These are phyloP conservation scores for Thecocarcelia acutangulata DNA, from an alignment of 2,888 invertebrate genomes.

Conservation along the genomic window DNA sequence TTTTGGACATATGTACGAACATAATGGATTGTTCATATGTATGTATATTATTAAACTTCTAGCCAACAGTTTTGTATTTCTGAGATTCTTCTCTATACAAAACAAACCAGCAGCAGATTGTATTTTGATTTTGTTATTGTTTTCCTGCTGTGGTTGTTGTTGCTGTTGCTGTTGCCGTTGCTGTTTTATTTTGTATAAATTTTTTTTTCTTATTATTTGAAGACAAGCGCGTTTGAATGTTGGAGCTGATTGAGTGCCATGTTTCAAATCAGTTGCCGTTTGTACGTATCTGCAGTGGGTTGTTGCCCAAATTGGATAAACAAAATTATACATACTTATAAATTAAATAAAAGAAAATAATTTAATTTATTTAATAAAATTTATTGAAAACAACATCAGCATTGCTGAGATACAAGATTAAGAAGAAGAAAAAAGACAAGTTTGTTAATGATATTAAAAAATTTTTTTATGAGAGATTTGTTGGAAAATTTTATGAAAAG, in stretches of 20 bases:
- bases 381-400: slow-evolving; percentile 52
- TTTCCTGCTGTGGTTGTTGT: slow-evolving; percentile 11
- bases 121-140: slow-evolving; percentile 38
- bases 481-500: slow-evolving; percentile 18
- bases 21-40: too few species aligned
- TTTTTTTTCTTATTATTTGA: slow-evolving; percentile 22
- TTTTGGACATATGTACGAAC: too few species aligned
- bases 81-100: slow-evolving; percentile 33
- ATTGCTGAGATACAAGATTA: slow-evolving; percentile 47
- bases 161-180: slow-evolving; percentile 19
- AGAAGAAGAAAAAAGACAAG: slow-evolving; percentile 31
- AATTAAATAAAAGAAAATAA: slow-evolving; percentile 4
- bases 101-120: slow-evolving; percentile 44
- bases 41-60: too few species aligned
- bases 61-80: slow-evolving; percentile 40
- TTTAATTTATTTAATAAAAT: slow-evolving; percentile 11
- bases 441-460: slow-evolving; percentile 14
- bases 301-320: slow-evolving; percentile 62
- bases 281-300: slow-evolving; percentile 65
- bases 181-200: slow-evolving; percentile 7
- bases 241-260: slow-evolving; percentile 52
- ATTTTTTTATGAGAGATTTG: slow-evolving; percentile 14
- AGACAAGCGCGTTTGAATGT: slow-evolving; percentile 55
- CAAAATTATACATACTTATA: slow-evolving; percentile 12
- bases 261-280: slow-evolving; percentile 62